Evolutionary conservation across 2,888 invertebrate genomes (phyloP), one percentile per base, ranked within the genome.

Genomic region (Eumerus sabulonum): DNA sequence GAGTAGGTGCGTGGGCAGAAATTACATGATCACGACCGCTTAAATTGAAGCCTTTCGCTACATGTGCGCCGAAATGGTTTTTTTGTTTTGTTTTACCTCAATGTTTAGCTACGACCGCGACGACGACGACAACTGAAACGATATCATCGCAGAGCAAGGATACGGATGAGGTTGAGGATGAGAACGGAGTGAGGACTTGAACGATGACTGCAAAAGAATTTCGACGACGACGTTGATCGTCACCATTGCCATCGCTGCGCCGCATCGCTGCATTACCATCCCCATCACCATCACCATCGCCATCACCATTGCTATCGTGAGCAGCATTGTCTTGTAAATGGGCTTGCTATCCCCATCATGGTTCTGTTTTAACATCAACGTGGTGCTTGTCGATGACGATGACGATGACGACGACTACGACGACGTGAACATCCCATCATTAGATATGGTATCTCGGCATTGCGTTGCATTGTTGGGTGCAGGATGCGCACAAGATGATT

Each of bases 21-120:
- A 87, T 88, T 87, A 87, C 88, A 87, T 85, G 87, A 88, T 87
- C 87, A 88, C 87, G 87, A 87, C 84, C 86, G 87, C 87, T 88
- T 86, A 86, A 86, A 86, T 79, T 79, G 79, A 79, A 74, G 79
- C 44, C 79, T 64, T 44, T 57, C 45, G 56, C 53, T 72, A 60
- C 68, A 72, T 73, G 60, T 68, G 64, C 53, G 47, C 36, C 38
- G n/a, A n/a, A 27, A 27, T 27, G 27, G 27, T 27, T n/a, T n/a
- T n/a, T n/a, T 27, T 27, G 27, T 27, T 27, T 27, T 27, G 27
- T 27, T 4, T 27, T 27, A n/a, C n/a, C n/a, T 27, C 7, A 27
- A n/a, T 11, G 40, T n/a, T 40, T 3, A 27, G 27, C 27, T 11
- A 56, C 53, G 45, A 71, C 19, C 19, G 53, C 42, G 57, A 60